Percentiles rank a stretch among this genome's conserved stretches.
Evolutionary conservation across 1,140 invertebrate genomes (phyloP).

Genomic region (Trichonephila inaurata): DNA sequence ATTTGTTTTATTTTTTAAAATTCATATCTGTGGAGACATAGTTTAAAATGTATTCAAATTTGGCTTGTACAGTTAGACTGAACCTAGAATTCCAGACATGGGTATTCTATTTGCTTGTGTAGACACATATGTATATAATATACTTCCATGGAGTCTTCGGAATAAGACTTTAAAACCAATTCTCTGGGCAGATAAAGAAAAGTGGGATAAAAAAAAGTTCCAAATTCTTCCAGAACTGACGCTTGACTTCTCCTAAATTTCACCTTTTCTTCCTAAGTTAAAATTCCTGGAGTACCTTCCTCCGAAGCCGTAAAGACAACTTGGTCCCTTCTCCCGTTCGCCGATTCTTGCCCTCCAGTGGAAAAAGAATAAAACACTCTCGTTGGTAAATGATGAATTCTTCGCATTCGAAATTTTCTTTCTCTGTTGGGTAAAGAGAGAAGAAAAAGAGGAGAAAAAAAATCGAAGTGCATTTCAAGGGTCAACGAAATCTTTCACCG

Average conservation of each 20-base stretch:
- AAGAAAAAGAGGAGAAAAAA: neutral
- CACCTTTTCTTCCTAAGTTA: slow-evolving; percentile 13
- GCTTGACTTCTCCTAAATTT: neutral
- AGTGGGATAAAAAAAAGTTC: neutral
- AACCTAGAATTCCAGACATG: no score
- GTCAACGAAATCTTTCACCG: slow-evolving; percentile 55
- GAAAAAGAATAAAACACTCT: slow-evolving; percentile 38
- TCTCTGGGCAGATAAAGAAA: neutral
- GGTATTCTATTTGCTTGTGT: neutral
- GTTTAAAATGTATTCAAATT: no score
- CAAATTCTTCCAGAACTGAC: neutral
- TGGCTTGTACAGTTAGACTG: no score
- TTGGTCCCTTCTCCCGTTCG: neutral
- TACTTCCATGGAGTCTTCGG: neutral
- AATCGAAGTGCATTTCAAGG: slow-evolving; percentile 55
- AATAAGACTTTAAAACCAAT: neutral
- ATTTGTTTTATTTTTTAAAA: no score
- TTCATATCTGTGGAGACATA: no score
- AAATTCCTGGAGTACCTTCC: neutral
- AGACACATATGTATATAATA: neutral
- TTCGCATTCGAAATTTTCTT: slow-evolving; percentile 41
- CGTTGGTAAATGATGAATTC: slow-evolving; percentile 54
- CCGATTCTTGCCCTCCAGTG: slow-evolving; percentile 4
- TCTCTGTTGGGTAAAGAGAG: neutral
- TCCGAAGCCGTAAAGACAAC: slow-evolving; percentile 5